Evolutionary conservation across 1,140 invertebrate genomes (phyloP), one percentile per base, ranked within the genome.

Genomic region (Anoplophora glabripennis): DNA sequence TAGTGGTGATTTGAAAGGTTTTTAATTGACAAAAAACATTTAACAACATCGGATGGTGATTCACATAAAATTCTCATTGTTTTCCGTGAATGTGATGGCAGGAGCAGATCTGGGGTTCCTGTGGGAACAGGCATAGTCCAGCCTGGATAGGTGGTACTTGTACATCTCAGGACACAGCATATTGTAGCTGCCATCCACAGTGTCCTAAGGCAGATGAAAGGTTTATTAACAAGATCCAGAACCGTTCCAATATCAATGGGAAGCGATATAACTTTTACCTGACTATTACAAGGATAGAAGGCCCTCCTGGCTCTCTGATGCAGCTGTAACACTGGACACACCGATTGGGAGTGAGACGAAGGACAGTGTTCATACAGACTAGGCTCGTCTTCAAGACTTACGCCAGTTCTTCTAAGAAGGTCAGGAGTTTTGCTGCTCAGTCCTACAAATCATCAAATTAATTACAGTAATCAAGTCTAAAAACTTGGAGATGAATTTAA

Each of bases 401-500:
- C 45, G 8, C 61, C 60, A 8, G 67, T 64, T 15, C 62, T 48
- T 62, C 68, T 53, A 10, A 75, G 58, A 14, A 75, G 48, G 58
- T 75, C 72, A 4, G 73, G 72, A 4, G 72, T 73, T 59, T 74
- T 69, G 55, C 64, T 72, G 55, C 65, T 73, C 10, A 75, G 48
- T 47, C 71, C 72, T 75, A 62, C 15, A 62, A 15, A 10, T 40
- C 7, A 35, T 53, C 21, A 59, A n/a, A 48, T 57, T 1, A 49
- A 48, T n/a, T n/a, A n/a, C n/a, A 53, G 14, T 10, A 46, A 18
- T 40, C 18, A 55, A n/a, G 10, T 49, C 14, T n/a, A 53, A 53
- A 21, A 11, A 37, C 18, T 12, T n/a, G n/a, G n/a, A n/a, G n/a
- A n/a, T n/a, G n/a, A n/a, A n/a, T n/a, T n/a, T n/a, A n/a, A n/a